Base-by-base conservation (phyloP, 2,797 vertebrate species). In the Manis javanica region DNA sequence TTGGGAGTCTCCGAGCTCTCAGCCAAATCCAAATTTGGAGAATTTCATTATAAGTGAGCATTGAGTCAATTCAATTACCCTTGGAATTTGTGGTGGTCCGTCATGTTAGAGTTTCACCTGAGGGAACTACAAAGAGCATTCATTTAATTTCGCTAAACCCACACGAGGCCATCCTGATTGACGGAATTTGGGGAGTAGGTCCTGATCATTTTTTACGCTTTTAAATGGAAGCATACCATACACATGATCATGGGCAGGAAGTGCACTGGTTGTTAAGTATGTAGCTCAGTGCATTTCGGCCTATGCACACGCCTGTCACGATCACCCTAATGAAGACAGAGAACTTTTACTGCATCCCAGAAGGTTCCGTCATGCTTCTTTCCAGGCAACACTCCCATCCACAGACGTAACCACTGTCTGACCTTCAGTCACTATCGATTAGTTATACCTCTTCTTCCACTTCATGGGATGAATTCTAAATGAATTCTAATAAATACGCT, bases 1-100 rank as follows among this genome's bases (percentile, higher is more conserved):
- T 97, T 77, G 96, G 87, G 97, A 97, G 95, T 96, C 57, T 96
- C 91, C 93, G 96, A 95, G 96, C 96, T 97, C 87, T 96, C 97
- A 97, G 95, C 91, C 96, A 98, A 96, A 97, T 96, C 96, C 93
- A 96, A 96, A 97, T 93, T 97, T 97, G 96, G 95, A 85, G 91
- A 96, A 96, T 97, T 96, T 97, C 96, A 97, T 97, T 97, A 97
- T 31, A 57, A 95, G 87, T 75, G 64, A 93, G 75, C 82, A 96
- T 18, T 95, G 96, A 97, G 96, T 97, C 95, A 96, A 94, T 97
- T 97, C 96, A 97, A 94, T 98, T 97, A 94, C 91, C 64, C 94
- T 89, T 96, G 71, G 96, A 97, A 96, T 96, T 94, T 97, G 96
- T 74, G 83, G 96, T 96, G 57, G 94, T 92, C 92, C 97, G 94